Evolutionary conservation across 2,797 vertebrate species (phyloP).

Genomic region (Sarcoramphus papa): DNA sequence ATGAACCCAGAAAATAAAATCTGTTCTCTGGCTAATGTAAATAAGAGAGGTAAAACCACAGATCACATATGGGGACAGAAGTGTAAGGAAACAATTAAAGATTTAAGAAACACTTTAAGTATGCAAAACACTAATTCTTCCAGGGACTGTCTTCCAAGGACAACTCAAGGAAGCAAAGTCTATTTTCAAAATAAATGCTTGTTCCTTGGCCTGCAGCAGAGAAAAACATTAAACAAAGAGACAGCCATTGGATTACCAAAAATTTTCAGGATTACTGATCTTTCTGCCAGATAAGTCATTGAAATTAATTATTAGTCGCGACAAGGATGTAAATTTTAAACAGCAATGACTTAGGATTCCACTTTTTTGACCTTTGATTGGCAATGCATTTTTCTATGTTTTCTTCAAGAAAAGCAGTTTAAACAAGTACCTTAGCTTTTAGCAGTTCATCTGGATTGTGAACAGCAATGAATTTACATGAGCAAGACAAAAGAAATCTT

Average conservation of each 20-base stretch:
- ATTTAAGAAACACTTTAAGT: conserved; percentile 42
- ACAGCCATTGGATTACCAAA: not conserved
- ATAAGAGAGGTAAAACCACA: conserved; percentile 32
- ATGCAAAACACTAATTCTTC: conserved; percentile 40
- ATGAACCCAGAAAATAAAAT: conserved; percentile 16
- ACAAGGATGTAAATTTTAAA: not conserved
- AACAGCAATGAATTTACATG: not conserved
- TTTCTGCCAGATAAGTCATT: not conserved
- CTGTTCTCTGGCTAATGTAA: conserved; percentile 31
- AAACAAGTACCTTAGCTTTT: not conserved
- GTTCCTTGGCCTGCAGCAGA: conserved; percentile 13
- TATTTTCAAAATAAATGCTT: conserved; percentile 51
- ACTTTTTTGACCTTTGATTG: not conserved
- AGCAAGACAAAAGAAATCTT: not conserved
- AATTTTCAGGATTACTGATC: not conserved
- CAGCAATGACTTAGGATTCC: not conserved
- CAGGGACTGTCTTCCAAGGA: conserved; percentile 50
- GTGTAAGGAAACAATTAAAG: conserved; percentile 49
- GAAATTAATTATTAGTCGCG: not conserved
- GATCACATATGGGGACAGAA: conserved; percentile 5
- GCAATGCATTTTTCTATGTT: not conserved
- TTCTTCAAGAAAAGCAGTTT: not conserved
- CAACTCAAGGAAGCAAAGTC: conserved; percentile 39
- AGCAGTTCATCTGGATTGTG: not conserved
- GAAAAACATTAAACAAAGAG: conserved; percentile 28